Evolutionary conservation across 2,113 vertebrate genomes (phyloP).

Genomic region (Xerus inauris): DNA sequence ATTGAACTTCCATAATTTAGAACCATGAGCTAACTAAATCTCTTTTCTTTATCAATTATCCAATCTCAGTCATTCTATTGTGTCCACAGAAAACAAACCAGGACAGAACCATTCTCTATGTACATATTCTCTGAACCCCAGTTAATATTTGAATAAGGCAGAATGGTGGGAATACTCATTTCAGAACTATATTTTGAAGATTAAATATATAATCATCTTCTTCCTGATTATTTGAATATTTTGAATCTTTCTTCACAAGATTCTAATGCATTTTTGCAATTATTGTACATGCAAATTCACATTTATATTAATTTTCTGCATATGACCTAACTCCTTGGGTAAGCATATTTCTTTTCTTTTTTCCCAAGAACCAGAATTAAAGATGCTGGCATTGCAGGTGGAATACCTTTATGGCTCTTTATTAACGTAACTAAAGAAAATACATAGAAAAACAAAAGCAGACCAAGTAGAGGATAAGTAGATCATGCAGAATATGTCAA

Average conservation of each 20-base stretch:
- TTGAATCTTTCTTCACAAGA: neutral
- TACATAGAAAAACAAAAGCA: neutral
- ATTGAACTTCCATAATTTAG: neutral
- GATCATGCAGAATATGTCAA: neutral
- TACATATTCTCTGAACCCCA: neutral
- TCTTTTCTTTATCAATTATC: neutral
- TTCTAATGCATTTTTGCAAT: neutral
- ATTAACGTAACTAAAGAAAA: neutral
- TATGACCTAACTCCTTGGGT: neutral
- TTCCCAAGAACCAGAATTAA: neutral
- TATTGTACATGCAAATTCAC: neutral
- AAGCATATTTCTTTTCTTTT: neutral
- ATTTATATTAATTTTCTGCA: neutral
- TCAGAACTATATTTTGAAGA: neutral
- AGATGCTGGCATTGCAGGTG: neutral
- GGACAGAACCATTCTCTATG: neutral
- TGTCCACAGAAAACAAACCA: neutral
- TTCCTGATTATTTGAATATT: neutral
- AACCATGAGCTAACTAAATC: neutral
- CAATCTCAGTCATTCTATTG: neutral
- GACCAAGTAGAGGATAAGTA: neutral
- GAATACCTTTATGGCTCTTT: neutral
- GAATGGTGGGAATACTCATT: neutral
- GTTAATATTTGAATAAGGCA: neutral
- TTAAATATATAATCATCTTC: neutral